Evolutionary conservation across 2,113 vertebrate genomes (phyloP).

Genomic region (Oreochromis tanganicae): DNA sequence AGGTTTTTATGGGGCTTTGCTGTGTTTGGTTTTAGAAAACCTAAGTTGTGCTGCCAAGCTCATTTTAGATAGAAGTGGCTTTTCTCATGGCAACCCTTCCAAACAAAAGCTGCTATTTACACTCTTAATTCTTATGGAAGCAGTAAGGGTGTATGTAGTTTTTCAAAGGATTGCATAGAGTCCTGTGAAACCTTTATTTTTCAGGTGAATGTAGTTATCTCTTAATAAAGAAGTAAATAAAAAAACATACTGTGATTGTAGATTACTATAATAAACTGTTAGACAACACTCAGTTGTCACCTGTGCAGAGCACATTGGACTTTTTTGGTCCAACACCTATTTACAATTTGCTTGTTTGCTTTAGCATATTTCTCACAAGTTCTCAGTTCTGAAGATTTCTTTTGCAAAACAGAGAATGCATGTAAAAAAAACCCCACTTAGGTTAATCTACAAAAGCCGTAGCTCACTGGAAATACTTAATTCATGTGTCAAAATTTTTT

Average conservation of each 20-base stretch:
- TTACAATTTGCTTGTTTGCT: background rate
- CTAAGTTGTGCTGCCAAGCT: background rate
- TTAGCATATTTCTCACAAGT: background rate
- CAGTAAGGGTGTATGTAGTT: background rate
- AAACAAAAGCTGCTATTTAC: background rate
- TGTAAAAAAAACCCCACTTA: fast-evolving
- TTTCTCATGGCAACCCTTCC: background rate
- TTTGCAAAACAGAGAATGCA: background rate
- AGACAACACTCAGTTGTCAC: background rate
- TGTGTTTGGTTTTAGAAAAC: background rate
- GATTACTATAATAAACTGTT: background rate
- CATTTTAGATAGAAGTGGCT: background rate
- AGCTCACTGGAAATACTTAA: background rate
- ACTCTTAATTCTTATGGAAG: background rate
- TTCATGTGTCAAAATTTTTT: background rate
- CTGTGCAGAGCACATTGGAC: background rate
- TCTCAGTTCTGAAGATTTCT: background rate
- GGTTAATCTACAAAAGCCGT: background rate
- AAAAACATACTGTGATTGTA: background rate
- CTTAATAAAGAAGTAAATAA: background rate
- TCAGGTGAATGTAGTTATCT: background rate
- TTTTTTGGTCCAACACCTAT: background rate
- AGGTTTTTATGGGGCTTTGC: background rate
- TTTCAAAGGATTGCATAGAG: background rate
- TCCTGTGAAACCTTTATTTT: fast-evolving